These are phyloP conservation scores for Myocastor coypus DNA, from an alignment of 2,113 vertebrate genomes.

Conservation along the genomic window DNA sequence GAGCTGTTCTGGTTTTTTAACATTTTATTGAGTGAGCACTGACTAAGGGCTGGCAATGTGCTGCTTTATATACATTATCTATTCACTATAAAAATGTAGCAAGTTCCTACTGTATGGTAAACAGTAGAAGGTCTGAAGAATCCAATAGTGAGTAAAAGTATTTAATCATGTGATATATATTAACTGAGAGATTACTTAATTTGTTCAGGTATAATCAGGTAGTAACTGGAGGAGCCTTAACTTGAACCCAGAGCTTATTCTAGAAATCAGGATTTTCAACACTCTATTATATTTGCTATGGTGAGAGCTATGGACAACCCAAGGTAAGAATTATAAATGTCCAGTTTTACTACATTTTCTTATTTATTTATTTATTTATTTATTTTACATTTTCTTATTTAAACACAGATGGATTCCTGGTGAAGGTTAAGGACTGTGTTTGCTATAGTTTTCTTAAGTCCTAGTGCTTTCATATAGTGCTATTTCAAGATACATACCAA, in stretches of 20 bases:
- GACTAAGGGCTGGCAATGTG: not conserved
- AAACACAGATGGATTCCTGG: not conserved
- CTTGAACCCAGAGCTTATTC: not conserved
- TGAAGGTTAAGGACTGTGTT: not conserved
- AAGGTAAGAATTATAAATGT: not conserved
- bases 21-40: not conserved
- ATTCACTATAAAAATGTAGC: conserved; percentile 21
- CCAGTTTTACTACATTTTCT: not conserved
- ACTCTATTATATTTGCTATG: not conserved
- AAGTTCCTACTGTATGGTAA: not conserved
- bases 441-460: conserved; percentile 25
- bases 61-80: not conserved
- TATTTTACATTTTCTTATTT: not conserved
- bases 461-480: not conserved
- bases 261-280: not conserved
- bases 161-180: not conserved
- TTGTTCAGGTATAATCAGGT: not conserved
- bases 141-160: not conserved
- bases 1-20: not conserved
- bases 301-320: not conserved
- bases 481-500: not conserved
- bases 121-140: not conserved
- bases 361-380: not conserved
- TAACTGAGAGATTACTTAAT: conserved; percentile 34
- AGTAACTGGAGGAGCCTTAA: not conserved